Conservation (phyloP, 1,140 invertebrate species). For the Zaprionus gabonicus region DNA sequence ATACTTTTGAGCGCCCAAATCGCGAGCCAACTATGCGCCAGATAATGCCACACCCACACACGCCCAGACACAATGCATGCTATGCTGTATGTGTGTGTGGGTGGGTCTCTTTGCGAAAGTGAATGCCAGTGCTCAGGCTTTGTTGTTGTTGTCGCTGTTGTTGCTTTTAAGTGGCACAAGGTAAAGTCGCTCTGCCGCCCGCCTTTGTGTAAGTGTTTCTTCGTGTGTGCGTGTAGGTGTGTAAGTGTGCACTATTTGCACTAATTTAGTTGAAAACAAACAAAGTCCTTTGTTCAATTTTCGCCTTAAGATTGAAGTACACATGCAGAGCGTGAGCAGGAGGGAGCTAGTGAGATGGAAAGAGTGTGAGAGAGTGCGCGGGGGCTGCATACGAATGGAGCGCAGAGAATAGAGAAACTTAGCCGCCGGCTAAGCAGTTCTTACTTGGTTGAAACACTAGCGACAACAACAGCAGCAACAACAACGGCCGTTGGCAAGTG, state of each 20-base stretch:
- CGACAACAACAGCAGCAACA: constrained; percentile 41
- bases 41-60: constrained; percentile 58
- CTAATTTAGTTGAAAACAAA: constrained; percentile 84
- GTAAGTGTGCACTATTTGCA: constrained; percentile 75
- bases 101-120: constrained; percentile 49
- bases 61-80: constrained; percentile 8
- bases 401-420: constrained; percentile 37
- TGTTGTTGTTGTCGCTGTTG: constrained; percentile 46
- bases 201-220: constrained; percentile 19
- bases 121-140: constrained; percentile 65
- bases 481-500: constrained; percentile 58
- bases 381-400: constrained; percentile 24
- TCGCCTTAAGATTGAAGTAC: constrained; percentile 71
- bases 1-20: constrained; percentile 75
- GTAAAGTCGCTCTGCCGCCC: constrained; percentile 64
- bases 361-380: background rate
- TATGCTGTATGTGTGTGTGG: constrained; percentile 27
- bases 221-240: constrained; percentile 30
- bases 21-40: constrained; percentile 75
- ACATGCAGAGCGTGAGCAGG: constrained; percentile 14
- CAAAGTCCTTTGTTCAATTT: constrained; percentile 82
- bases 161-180: constrained; percentile 76
- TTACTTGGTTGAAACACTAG: constrained; percentile 34
- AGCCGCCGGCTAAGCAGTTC: constrained; percentile 54
- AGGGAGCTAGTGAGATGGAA: constrained; percentile 23